Base-by-base conservation (phyloP, 2,888 invertebrate genomes). In the Crepidodera aurea region DNA sequence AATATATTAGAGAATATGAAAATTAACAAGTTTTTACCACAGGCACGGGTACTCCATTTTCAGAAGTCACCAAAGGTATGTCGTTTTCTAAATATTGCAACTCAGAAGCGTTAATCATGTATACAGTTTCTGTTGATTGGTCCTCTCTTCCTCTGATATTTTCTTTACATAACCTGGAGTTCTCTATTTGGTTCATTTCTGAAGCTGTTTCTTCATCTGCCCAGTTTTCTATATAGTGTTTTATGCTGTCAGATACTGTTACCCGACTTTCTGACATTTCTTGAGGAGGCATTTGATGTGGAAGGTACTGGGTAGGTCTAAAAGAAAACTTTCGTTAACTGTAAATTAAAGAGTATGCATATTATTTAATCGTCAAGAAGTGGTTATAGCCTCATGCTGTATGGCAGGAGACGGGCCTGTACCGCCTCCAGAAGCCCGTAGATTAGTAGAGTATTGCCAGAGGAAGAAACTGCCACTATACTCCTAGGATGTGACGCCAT, bases 141-240 rank as follows among this genome's bases (percentile, higher is more conserved):
- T 71, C 71, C 18, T 69, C 71, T 39, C 67, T 68, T 12, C 63
- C 37, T 46, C 69, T 69, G 4, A 60, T 22, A 15, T 39, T 57
- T 1, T 71, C 69, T 42, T 68, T 64, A 53, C 66, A 60, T 39
- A 67, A 46, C 13, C 65, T 54, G 18, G 42, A 62, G 34, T 12
- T 64, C 25, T 70, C 71, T n/a, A 70, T 59, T 19, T 62, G 62
- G 51, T 62, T 63, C 60, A 68, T 68, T 51, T 75, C 76, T 0
- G 71, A 70, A 0, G 72, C 65, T 0, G 74, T 70, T 12, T 79
- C 78, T 56, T 79, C 80, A 40, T 79, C 80, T 0, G 77, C 78
- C 79, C 80, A 79, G 44, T 74, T 79, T 60, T 81, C 81, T 32
- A 80, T 68, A 56, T 74, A 81, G 29, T 78, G 77, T 53, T 79